phyloP scores from a whole-genome alignment of 2,888 invertebrate species.

The Ormia ochracea region DNA sequence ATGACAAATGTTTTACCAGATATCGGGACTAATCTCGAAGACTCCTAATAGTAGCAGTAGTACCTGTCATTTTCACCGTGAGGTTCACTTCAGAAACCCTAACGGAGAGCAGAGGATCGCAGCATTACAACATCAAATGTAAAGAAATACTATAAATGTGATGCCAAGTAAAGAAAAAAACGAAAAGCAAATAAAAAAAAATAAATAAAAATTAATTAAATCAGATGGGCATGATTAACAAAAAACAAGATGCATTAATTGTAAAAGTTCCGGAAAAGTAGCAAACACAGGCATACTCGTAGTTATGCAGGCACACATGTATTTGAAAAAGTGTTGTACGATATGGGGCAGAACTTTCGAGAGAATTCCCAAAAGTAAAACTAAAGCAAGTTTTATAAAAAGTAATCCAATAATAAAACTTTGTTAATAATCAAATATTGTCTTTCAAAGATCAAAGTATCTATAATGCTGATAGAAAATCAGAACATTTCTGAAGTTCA shows the following conservation, averaged over 20 bases:
- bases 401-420: too few relatives aligned
- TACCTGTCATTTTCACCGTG: too few relatives aligned
- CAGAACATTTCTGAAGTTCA: too few relatives aligned
- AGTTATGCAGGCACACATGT: too few relatives aligned
- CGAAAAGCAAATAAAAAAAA: background rate
- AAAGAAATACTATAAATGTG: conserved; percentile 51
- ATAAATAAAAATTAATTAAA: conserved; percentile 32
- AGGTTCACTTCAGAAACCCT: conserved; percentile 2
- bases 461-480: too few relatives aligned
- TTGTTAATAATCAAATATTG: too few relatives aligned
- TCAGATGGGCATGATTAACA: conserved; percentile 48
- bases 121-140: background rate
- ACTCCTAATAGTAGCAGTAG: too few relatives aligned
- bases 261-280: background rate
- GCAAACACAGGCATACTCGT: background rate
- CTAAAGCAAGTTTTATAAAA: too few relatives aligned
- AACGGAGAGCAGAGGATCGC: background rate
- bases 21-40: too few relatives aligned
- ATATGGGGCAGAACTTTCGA: background rate
- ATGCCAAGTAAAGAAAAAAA: background rate
- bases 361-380: background rate
- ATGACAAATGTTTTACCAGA: too few relatives aligned
- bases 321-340: background rate
- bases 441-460: too few relatives aligned
- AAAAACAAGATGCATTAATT: conserved; percentile 46